Base-by-base conservation (phyloP, 2,797 vertebrate genomes). In the Steatocranus sp. region DNA sequence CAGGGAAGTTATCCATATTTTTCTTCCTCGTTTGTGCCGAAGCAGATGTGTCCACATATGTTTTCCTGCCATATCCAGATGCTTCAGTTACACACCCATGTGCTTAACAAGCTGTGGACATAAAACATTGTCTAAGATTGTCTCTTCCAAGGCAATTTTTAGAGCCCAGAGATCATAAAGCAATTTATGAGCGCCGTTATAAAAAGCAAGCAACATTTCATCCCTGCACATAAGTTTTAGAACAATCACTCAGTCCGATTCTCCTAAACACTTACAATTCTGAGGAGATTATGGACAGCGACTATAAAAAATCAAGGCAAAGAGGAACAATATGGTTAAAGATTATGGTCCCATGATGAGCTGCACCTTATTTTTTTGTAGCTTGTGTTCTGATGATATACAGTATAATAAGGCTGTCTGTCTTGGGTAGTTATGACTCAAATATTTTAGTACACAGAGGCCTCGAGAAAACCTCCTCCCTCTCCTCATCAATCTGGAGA, bases 101-200 rank as follows among this genome's bases (percentile, higher is more conserved):
- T 95, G 96, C 95, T 96, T 95, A 96, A 96, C 96, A 97, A 96
- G 96, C 95, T 96, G 96, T 82, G 95, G 96, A 96, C 95, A 96
- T 96, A 95, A 96, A 96, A 95, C 94, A 95, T 93, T 93, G 92
- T 93, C 95, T 93, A 88, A 93, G 94, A 94, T 94, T 41, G 93
- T 92, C 92, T 94, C 90, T 87, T 95, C 92, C 91, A 92, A 95
- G 91, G 92, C 88, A 81, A 87, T 93, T 95, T 94, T 95, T 93
- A 91, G 83, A 93, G 91, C 89, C 85, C 68, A 12, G 83, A 79
- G 81, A 93, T 95, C 94, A 94, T 91, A 88, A 93, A 91, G 88
- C 88, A 76, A 96, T 96, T 96, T 95, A 96, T 93, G 92, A 78
- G 87, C 27, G 6, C 77, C 17, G 91, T 91, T 89, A 88, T 94